A percentile compares a stretch with the other conserved stretches of the same genome.
Conservation (phyloP, 53 echinoderm and acorn worm species). For the Hippasteria phrygiana region DNA sequence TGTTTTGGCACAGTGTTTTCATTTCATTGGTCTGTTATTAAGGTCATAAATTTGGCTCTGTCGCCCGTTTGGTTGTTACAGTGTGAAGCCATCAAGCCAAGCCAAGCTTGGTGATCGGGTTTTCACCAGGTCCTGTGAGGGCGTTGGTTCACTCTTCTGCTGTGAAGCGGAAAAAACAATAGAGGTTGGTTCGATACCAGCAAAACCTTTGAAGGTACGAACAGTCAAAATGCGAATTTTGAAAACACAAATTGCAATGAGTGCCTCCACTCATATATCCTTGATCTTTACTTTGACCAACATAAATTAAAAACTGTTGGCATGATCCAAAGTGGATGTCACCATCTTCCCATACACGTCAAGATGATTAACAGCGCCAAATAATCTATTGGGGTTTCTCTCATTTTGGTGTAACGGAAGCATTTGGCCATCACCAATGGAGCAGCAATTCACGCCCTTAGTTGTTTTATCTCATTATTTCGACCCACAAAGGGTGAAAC, state of each 20-base stretch:
- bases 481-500: conserved; percentile 31
- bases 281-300: no score
- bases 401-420: background rate
- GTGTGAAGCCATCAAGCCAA: background rate
- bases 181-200: no score
- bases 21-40: conserved; percentile 40
- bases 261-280: no score
- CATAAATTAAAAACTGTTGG: background rate
- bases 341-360: background rate
- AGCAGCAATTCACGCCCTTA: background rate
- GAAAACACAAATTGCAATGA: background rate
- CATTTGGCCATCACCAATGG: background rate
- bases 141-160: background rate
- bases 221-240: background rate
- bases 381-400: background rate
- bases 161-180: background rate
- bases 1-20: conserved; percentile 38
- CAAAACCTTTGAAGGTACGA: background rate
- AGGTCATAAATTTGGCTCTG: conserved; percentile 28
- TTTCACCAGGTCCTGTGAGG: background rate
- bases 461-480: conserved; percentile 23
- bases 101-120: background rate
- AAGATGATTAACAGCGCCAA: background rate
- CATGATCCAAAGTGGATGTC: background rate
- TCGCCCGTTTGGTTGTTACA: background rate